phyloP scores from a whole-genome alignment of 1,140 invertebrate genomes.

The Cherax quadricarinatus region DNA sequence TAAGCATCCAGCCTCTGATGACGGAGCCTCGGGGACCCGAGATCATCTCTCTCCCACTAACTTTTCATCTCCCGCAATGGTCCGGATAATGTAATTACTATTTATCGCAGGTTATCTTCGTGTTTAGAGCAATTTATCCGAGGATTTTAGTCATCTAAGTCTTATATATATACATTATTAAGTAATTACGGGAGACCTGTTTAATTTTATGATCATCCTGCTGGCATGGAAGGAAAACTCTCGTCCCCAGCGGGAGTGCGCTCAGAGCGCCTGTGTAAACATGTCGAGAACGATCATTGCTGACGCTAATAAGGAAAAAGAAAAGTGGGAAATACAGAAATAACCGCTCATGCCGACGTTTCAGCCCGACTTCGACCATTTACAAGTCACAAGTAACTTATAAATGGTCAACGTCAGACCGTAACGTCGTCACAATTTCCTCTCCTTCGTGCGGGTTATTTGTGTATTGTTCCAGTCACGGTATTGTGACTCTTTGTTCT shows the following conservation, averaged over 20 bases:
- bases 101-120: not conserved
- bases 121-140: not conserved
- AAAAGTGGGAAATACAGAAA: too few species aligned
- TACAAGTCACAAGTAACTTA: too few species aligned
- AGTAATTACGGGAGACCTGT: not conserved
- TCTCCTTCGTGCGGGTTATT: too few species aligned
- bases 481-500: too few species aligned
- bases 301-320: not conserved
- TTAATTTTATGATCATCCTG: not conserved
- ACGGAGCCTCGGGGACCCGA: not conserved
- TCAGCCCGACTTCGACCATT: too few species aligned
- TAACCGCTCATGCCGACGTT: too few species aligned
- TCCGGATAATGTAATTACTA: not conserved
- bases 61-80: not conserved
- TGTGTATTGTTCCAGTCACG: too few species aligned
- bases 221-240: not conserved
- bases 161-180: slow-evolving; percentile 2
- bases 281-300: not conserved
- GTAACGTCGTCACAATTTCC: too few species aligned
- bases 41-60: not conserved
- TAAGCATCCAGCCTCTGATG: too few species aligned
- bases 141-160: not conserved
- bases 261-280: not conserved
- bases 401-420: too few species aligned
- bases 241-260: not conserved